These are phyloP conservation scores for Pachypsylla venusta DNA, from an alignment of 1,140 invertebrate species.

Conservation along the genomic window DNA sequence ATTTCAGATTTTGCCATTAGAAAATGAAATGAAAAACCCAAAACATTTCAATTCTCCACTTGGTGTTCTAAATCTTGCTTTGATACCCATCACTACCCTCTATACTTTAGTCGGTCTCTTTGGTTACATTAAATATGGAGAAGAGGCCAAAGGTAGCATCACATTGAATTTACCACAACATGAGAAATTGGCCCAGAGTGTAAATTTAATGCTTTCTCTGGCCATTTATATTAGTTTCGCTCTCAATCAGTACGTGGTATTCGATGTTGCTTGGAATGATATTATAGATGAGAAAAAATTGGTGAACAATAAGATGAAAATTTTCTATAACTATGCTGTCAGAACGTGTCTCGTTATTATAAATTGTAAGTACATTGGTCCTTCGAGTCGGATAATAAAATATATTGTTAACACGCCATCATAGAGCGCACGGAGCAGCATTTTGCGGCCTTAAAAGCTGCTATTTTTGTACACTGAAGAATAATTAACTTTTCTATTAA, in stretches of 20 bases:
- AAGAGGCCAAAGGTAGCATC: constrained; percentile 42
- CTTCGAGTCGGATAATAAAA: too few relatives aligned
- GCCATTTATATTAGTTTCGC: constrained; percentile 71
- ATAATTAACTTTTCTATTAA: too few relatives aligned
- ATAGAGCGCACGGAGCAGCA: too few relatives aligned
- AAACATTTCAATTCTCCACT: constrained; percentile 46
- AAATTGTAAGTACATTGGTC: constrained; percentile 71
- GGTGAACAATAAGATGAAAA: constrained; percentile 27
- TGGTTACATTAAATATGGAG: constrained; percentile 65
- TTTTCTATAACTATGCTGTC: constrained; percentile 48
- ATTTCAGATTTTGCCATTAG: constrained; percentile 60
- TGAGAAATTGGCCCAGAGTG: constrained; percentile 52
- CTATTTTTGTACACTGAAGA: too few relatives aligned
- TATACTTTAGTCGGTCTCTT: constrained; percentile 68
- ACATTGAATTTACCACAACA: constrained; percentile 46
- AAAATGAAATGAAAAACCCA: constrained; percentile 72
- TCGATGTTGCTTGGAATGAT: constrained; percentile 71
- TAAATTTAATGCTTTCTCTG: constrained; percentile 57
- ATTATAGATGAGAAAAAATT: constrained; percentile 34
- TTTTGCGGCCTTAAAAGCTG: too few relatives aligned
- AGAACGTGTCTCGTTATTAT: constrained; percentile 49
- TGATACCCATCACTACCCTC: constrained; percentile 52
- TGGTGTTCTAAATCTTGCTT: constrained; percentile 61
- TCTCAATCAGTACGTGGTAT: constrained; percentile 76
- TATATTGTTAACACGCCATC: too few relatives aligned